Conservation (phyloP, 1,140 invertebrate species). For the Drosophila miranda region DNA sequence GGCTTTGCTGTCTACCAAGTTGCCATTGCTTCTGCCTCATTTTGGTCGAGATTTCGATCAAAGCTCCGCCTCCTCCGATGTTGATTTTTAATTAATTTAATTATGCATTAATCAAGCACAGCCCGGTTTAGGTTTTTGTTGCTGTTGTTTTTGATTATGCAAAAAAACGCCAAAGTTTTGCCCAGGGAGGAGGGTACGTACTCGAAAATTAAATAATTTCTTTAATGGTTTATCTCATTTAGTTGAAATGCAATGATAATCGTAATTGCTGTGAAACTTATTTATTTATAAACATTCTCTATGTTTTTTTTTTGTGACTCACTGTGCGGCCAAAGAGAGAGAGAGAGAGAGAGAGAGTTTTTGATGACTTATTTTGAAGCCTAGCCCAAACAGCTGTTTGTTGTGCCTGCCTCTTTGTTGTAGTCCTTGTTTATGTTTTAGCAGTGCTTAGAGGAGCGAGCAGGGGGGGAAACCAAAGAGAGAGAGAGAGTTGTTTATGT, state of each 20-base stretch:
- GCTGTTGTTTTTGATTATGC: conserved; percentile 2
- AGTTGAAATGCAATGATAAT: conserved; percentile 1
- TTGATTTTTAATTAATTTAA: conserved; percentile 44
- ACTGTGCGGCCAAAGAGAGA: conserved; percentile 6
- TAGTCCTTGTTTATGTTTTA: conserved; percentile 37
- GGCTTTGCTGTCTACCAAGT: no score
- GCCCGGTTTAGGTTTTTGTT: conserved; percentile 4
- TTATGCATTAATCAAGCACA: conserved; percentile 38
- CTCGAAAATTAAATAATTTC: no score
- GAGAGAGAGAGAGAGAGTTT: conserved; percentile 4
- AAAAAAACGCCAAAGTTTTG: no score
- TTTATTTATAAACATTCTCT: conserved; percentile 43
- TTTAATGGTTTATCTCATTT: not conserved
- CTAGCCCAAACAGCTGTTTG: conserved; percentile 75
- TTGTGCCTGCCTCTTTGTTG: conserved; percentile 44
- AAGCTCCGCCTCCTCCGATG: conserved; percentile 1
- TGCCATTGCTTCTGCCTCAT: conserved; percentile 1
- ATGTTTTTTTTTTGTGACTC: conserved; percentile 37
- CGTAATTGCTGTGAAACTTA: conserved; percentile 13
- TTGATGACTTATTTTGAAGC: conserved; percentile 21
- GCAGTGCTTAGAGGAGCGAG: conserved; percentile 41
- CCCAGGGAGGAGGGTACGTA: no score
- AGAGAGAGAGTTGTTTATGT: conserved; percentile 39
- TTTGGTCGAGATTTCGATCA: not conserved
- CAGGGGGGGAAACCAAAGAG: conserved; percentile 13